Conservation (phyloP, 2,888 invertebrate species). For the Geotrupes spiniger region DNA sequence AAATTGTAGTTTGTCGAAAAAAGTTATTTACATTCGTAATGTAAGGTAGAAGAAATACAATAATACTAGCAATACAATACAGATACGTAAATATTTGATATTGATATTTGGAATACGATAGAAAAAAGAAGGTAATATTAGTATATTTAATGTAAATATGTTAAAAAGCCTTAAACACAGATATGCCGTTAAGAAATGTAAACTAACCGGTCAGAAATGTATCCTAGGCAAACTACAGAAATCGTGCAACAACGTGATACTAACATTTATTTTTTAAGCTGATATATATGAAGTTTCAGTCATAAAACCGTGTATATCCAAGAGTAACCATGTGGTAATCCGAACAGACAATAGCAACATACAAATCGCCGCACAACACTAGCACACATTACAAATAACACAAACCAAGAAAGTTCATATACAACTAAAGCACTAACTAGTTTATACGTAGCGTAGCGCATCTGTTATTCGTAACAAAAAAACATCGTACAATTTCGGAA, state of each 20-base stretch:
- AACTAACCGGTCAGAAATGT: no score
- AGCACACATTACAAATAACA: constrained; percentile 11
- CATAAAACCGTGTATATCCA: constrained; percentile 2
- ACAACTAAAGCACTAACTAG: constrained; percentile 20
- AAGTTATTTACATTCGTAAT: no score
- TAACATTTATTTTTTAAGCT: not conserved
- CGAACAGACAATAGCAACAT: not conserved
- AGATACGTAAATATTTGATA: no score
- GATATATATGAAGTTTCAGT: constrained; percentile 2
- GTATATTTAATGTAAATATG: no score
- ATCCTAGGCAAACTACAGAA: no score
- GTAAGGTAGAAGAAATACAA: no score
- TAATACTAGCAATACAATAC: no score
- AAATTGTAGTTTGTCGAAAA: no score
- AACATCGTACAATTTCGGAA: constrained; percentile 1
- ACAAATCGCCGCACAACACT: constrained; percentile 4
- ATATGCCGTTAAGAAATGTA: no score
- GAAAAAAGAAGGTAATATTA: no score
- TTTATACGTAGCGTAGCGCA: constrained; percentile 22
- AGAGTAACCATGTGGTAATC: constrained; percentile 10
- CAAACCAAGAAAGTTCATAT: constrained; percentile 25
- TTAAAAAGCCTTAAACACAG: no score
- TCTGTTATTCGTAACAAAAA: constrained; percentile 24
- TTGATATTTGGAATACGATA: no score
- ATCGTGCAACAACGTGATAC: not conserved